A percentile compares a stretch with the other conserved stretches of the same genome.
Conservation (phyloP, 1,140 invertebrate genomes). For the Drosophila littoralis region DNA sequence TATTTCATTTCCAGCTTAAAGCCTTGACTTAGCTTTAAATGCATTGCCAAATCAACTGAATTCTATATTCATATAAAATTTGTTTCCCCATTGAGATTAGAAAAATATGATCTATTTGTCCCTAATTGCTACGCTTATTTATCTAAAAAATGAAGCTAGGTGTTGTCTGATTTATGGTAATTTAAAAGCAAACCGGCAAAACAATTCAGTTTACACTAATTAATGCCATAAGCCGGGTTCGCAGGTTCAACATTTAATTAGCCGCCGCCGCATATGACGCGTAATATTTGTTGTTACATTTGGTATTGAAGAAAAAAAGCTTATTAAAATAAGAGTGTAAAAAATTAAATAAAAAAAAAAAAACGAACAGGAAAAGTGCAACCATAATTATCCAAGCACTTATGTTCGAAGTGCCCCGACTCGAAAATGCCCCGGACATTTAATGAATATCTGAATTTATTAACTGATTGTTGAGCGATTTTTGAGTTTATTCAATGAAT, state of each 20-base stretch:
- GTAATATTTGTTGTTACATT: neutral
- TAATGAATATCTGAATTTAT: too few species aligned
- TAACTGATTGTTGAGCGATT: neutral
- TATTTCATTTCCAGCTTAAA: neutral
- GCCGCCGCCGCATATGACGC: constrained; percentile 1
- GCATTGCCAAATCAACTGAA: neutral
- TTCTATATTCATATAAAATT: neutral
- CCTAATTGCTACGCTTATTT: neutral
- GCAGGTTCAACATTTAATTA: constrained; percentile 40
- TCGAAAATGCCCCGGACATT: neutral
- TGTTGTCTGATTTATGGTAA: constrained; percentile 27
- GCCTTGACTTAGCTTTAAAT: neutral
- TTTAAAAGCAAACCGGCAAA: constrained; percentile 21
- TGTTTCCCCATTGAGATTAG: neutral
- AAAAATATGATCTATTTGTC: neutral
- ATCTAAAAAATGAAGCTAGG: neutral
- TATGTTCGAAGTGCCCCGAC: neutral
- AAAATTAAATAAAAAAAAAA: neutral
- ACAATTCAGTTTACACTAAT: constrained; percentile 36
- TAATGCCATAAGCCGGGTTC: constrained; percentile 23
- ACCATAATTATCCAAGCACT: neutral
- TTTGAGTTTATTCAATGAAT: neutral
- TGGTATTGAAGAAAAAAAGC: too few species aligned
- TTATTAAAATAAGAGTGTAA: too few species aligned
- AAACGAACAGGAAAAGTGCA: neutral